These are phyloP conservation scores for Platichthys stellatus DNA, from an alignment of 2,113 vertebrate genomes.

Conservation along the genomic window DNA sequence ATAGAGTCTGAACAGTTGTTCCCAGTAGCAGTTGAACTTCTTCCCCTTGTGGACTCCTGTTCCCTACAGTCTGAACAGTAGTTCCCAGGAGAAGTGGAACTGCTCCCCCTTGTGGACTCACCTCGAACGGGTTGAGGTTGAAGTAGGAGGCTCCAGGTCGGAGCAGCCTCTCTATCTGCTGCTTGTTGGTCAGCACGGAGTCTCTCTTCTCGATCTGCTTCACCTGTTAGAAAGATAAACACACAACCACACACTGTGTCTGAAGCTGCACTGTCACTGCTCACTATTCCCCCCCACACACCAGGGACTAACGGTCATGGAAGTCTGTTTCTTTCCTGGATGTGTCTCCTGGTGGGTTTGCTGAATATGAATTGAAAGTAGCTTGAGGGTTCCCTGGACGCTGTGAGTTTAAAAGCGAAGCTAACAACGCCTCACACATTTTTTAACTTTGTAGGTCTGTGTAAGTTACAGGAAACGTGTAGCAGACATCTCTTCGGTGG, in stretches of 20 bases:
- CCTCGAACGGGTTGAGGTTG: conserved; percentile 98
- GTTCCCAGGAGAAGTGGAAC: neutral
- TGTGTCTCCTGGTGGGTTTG: neutral
- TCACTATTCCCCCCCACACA: no score
- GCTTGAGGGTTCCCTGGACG: no score
- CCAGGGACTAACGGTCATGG: no score
- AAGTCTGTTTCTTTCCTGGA: no score
- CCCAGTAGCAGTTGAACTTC: no score
- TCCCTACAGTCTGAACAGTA: neutral
- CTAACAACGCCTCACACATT: no score
- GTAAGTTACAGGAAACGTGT: no score
- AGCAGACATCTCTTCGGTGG: neutral
- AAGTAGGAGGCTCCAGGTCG: conserved; percentile 96
- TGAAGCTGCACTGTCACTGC: no score
- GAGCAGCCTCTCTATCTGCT: conserved; percentile 96
- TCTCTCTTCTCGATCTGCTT: conserved; percentile 99
- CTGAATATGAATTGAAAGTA: neutral
- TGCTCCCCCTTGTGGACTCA: conserved; percentile 29
- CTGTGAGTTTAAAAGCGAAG: no score
- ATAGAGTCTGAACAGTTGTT: no score
- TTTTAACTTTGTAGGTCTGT: no score
- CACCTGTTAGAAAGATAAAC: conserved; percentile 81
- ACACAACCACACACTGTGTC: neutral
- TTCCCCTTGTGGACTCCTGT: no score
- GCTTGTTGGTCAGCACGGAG: conserved; percentile 96